Evolutionary conservation across 1,140 invertebrate genomes (phyloP), one percentile per base, ranked within the genome.

Genomic region (Hypsibius dujardini): DNA sequence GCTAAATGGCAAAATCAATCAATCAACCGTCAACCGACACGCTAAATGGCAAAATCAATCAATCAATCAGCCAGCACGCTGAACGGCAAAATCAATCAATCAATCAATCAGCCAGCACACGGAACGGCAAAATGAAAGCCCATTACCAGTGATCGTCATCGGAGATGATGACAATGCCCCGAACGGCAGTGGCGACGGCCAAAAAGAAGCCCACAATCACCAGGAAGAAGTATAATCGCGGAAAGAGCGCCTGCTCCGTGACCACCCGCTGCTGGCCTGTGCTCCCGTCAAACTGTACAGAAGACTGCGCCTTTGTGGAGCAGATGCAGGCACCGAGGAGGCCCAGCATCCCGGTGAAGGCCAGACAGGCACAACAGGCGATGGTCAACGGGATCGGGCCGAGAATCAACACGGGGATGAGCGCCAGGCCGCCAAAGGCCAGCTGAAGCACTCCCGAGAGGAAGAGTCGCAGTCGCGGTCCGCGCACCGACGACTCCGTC

Each of bases 121-220:
- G 7, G n/a, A 56, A 56, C 7, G 50, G 50, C 7, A 56, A 12
- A 12, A n/a, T 56, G 28, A 56, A 7, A n/a, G 7, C 7, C 50
- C 50, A 56, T 7, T 56, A 7, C 12, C 62, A 15, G 3, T 45
- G 7, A 67, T 12, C 12, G 42, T 67, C 12, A 12, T 12, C 42
- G 42, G 62, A 12, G 42, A 67, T 67, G 3, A 67, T 15, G 45
- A 67, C 42, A 7, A 67, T 67, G 12, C 62, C 62, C 42, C 45
- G 62, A 42, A 67, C 45, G 62, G 62, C 62, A 7, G 62, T 15
- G 42, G 62, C 62, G 3, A 67, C 62, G 42, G 62, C 62, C 42
- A 67, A 67, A 12, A 67, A 3, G 45, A 67, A 67, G 3, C 62
- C 62, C 12, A 67, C 12, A 3, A 67, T 45, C 12, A 67, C 42